phyloP scores from a whole-genome alignment of 2,888 invertebrate genomes.

The Trachelus tabidus region DNA sequence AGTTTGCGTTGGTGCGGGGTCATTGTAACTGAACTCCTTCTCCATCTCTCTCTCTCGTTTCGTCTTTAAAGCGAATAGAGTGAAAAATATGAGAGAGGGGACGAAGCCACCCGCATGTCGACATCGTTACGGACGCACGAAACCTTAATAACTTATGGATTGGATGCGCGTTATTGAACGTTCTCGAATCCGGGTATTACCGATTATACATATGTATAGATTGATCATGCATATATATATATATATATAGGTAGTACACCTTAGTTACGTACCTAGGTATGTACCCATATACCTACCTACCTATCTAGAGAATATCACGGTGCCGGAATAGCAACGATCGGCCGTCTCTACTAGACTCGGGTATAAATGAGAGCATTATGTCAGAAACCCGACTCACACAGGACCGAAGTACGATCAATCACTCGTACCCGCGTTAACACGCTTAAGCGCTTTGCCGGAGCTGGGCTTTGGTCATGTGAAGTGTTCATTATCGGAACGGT shows the following conservation, averaged over 20 bases:
- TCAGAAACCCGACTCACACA: conserved; percentile 35
- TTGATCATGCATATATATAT: background rate
- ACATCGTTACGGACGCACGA: conserved; percentile 43
- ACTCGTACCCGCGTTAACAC: conserved; percentile 43
- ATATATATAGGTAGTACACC: background rate
- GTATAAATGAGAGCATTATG: conserved; percentile 50
- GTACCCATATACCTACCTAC: background rate
- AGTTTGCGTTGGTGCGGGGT: conserved; percentile 27
- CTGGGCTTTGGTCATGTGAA: conserved; percentile 30
- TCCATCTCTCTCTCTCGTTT: conserved; percentile 27
- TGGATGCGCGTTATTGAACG: conserved; percentile 57
- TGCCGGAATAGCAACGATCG: background rate
- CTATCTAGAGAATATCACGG: background rate
- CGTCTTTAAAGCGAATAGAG: background rate
- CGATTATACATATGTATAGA: conserved; percentile 33
- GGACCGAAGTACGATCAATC: conserved; percentile 52
- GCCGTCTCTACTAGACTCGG: background rate
- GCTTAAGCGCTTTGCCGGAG: conserved; percentile 46
- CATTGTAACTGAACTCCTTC: conserved; percentile 55
- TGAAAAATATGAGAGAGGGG: background rate
- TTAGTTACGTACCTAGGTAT: background rate
- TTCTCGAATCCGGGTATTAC: conserved; percentile 57
- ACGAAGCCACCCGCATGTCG: conserved; percentile 18
- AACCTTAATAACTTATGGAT: conserved; percentile 61
- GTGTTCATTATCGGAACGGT: conserved; percentile 42